These are phyloP conservation scores for Nemotelus nigrinus DNA, from an alignment of 2,888 invertebrate species.

Conservation along the genomic window DNA sequence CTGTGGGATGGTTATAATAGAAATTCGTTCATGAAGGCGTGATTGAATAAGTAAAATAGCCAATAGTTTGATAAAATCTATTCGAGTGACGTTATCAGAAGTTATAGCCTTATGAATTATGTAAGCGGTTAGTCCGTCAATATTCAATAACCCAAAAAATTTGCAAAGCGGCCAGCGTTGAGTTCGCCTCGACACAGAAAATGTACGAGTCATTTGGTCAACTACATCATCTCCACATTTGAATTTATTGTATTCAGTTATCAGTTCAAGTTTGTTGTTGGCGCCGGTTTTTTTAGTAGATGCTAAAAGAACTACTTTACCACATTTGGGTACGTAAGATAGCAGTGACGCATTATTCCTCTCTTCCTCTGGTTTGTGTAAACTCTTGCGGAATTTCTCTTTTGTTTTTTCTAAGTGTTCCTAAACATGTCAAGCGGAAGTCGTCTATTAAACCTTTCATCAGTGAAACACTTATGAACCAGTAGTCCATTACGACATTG, in stretches of 20 bases:
- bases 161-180: background rate
- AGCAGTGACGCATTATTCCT: slow-evolving; percentile 2
- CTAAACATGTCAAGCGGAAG: slow-evolving; percentile 42
- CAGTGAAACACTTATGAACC: slow-evolving; percentile 49
- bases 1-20: background rate
- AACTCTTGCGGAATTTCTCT: slow-evolving; percentile 12
- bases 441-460: slow-evolving; percentile 40
- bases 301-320: slow-evolving; percentile 16
- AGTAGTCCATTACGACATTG: slow-evolving; percentile 42
- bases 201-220: background rate
- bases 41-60: background rate
- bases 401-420: slow-evolving; percentile 47
- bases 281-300: background rate
- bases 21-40: slow-evolving; percentile 16
- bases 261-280: background rate
- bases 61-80: slow-evolving; percentile 6
- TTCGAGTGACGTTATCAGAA: slow-evolving; percentile 11
- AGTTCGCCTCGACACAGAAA: background rate
- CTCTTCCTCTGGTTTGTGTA: slow-evolving; percentile 10
- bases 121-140: background rate
- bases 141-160: slow-evolving; percentile 12
- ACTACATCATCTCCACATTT: background rate
- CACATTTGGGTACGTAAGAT: background rate
- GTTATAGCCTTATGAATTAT: slow-evolving; percentile 2
- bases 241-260: background rate